A percentile compares a stretch with the other conserved stretches of the same genome.
These are phyloP conservation scores for Bradynema listronoti DNA, from an alignment of 1,140 invertebrate species.

Conservation along the genomic window DNA sequence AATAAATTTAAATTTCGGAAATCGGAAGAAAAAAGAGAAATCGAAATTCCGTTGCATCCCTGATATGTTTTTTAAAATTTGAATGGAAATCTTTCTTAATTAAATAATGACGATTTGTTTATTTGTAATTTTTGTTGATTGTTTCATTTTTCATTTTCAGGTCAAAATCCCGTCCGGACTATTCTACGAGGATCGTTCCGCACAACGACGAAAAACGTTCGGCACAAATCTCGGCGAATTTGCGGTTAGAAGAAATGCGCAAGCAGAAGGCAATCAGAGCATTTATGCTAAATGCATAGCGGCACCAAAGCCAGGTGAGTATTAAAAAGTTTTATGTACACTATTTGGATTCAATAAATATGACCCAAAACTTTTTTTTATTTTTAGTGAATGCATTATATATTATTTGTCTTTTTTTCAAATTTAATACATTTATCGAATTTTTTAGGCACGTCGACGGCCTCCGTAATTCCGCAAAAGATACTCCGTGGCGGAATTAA, in stretches of 20 bases:
- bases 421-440: not conserved
- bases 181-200: not conserved
- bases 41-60: too few species aligned
- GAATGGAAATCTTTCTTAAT: too few species aligned
- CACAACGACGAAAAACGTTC: slow-evolving; percentile 5
- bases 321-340: not conserved
- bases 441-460: not conserved
- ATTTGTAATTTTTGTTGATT: too few species aligned
- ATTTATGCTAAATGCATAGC: slow-evolving; percentile 44
- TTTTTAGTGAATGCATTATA: not conserved
- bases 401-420: not conserved
- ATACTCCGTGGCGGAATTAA: too few species aligned
- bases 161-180: too few species aligned
- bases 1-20: too few species aligned
- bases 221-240: slow-evolving; percentile 9
- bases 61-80: too few species aligned
- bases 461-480: too few species aligned
- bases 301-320: slow-evolving; percentile 31
- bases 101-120: too few species aligned
- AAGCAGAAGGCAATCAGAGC: slow-evolving; percentile 30
- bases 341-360: not conserved
- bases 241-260: slow-evolving; percentile 20
- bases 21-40: too few species aligned
- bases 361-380: not conserved
- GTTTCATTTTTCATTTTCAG: slow-evolving; percentile 23